Evolutionary conservation across 2,888 invertebrate species (phyloP).

Genomic region (Hanleya hanleyi): DNA sequence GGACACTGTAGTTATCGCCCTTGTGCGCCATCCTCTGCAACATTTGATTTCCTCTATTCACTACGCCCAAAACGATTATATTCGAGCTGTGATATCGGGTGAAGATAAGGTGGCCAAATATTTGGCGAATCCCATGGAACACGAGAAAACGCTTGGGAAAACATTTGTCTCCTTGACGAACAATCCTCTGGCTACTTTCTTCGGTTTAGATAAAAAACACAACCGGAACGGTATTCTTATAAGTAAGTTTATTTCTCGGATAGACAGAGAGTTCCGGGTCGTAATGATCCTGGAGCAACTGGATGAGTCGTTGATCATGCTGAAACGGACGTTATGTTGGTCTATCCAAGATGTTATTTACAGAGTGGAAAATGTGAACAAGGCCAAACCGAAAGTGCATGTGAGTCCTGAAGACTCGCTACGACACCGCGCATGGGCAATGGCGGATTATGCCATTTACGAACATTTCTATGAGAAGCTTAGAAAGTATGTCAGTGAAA

Average conservation of each 20-base stretch:
- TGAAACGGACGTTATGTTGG: slow-evolving; percentile 34
- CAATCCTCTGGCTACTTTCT: neutral
- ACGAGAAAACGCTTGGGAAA: neutral
- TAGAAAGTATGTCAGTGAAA: neutral
- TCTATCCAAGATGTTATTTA: slow-evolving; percentile 36
- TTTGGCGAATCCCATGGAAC: neutral
- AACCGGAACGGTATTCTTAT: neutral
- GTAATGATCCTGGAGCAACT: slow-evolving; percentile 34
- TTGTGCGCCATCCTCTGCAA: neutral
- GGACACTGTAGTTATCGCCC: neutral
- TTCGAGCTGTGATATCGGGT: neutral
- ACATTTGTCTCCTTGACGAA: neutral
- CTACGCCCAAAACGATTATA: neutral
- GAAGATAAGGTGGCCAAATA: neutral
- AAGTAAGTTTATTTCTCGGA: neutral
- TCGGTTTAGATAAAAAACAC: neutral
- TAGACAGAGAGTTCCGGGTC: slow-evolving; percentile 34
- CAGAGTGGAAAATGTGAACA: slow-evolving; percentile 36
- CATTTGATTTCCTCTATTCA: neutral
- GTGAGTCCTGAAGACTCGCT: neutral
- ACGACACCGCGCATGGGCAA: neutral
- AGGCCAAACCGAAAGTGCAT: neutral
- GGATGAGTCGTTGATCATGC: slow-evolving; percentile 38
- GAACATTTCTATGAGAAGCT: neutral
- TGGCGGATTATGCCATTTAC: neutral